Conservation (phyloP, 2,888 invertebrate genomes). For the Eremobia ochroleuca region DNA sequence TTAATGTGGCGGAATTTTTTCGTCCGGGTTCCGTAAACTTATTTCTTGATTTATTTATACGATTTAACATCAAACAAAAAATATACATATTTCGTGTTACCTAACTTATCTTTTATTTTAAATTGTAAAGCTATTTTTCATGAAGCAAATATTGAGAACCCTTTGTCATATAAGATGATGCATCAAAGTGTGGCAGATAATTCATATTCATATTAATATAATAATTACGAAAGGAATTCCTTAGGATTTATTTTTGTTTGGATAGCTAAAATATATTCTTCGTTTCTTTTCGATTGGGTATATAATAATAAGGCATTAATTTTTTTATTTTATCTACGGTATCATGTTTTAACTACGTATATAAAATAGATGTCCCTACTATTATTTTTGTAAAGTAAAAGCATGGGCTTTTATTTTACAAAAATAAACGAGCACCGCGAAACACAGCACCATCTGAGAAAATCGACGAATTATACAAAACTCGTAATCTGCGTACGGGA, state of each 20-base stretch:
- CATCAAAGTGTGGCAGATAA: neutral
- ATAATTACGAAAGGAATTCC: neutral
- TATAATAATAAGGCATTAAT: too few species aligned
- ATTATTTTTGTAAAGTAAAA: too few species aligned
- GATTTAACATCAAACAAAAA: neutral
- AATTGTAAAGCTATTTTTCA: constrained; percentile 15
- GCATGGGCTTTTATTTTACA: constrained; percentile 19
- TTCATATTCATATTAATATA: too few species aligned
- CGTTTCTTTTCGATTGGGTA: too few species aligned
- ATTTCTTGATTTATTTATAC: neutral
- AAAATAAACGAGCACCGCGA: constrained; percentile 33
- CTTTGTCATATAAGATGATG: constrained; percentile 29
- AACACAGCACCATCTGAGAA: constrained; percentile 39
- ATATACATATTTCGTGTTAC: neutral
- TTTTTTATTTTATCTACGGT: neutral
- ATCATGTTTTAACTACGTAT: neutral
- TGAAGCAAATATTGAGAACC: constrained; percentile 5
- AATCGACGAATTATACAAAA: constrained; percentile 68
- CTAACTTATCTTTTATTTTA: constrained; percentile 1
- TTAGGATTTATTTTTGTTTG: neutral
- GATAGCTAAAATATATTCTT: neutral
- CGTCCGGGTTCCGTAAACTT: constrained; percentile 17
- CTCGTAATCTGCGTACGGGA: constrained; percentile 63
- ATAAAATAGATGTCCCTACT: too few species aligned
- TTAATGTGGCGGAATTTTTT: constrained; percentile 22